Conservation (phyloP, 2,888 invertebrate genomes). For the Choristoneura rosaceana region DNA sequence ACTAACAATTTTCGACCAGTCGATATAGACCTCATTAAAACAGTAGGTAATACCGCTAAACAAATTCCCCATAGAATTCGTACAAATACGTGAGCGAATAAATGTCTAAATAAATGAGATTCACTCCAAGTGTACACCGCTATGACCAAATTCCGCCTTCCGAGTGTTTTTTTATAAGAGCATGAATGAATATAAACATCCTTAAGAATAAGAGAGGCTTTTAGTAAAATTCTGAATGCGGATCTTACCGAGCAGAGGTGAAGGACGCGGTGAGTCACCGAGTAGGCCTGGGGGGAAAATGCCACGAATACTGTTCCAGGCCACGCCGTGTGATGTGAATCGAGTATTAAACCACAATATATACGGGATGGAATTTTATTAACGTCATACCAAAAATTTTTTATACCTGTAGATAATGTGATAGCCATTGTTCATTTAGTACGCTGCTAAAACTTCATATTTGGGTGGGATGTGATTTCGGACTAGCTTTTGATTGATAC, state of each 20-base stretch:
- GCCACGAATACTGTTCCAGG: slow-evolving; percentile 53
- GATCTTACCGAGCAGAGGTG: slow-evolving; percentile 72
- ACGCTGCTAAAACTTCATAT: not conserved
- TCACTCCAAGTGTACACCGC: not conserved
- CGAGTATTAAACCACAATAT: slow-evolving; percentile 16
- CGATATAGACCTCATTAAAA: no score
- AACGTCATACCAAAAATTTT: slow-evolving; percentile 15
- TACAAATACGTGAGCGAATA: not conserved
- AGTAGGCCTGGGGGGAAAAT: slow-evolving; percentile 61
- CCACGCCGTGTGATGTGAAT: slow-evolving; percentile 31
- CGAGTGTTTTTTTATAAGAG: slow-evolving; percentile 47
- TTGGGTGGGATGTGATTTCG: not conserved
- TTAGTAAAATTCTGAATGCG: slow-evolving; percentile 69
- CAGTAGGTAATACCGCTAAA: not conserved
- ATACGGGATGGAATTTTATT: slow-evolving; percentile 27
- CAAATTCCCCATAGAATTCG: not conserved
- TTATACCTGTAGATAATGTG: slow-evolving; percentile 11
- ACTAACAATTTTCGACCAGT: no score
- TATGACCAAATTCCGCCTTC: not conserved
- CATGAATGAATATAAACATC: slow-evolving; percentile 67
- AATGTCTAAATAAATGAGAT: slow-evolving; percentile 2
- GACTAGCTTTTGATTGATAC: not conserved
- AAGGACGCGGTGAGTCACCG: slow-evolving; percentile 79
- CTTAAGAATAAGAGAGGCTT: slow-evolving; percentile 60
- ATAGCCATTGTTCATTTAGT: not conserved